Percentiles rank a stretch among this genome's conserved stretches.
Evolutionary conservation across 2,888 invertebrate genomes (phyloP).

Genomic region (Mesorhabditis belari): DNA sequence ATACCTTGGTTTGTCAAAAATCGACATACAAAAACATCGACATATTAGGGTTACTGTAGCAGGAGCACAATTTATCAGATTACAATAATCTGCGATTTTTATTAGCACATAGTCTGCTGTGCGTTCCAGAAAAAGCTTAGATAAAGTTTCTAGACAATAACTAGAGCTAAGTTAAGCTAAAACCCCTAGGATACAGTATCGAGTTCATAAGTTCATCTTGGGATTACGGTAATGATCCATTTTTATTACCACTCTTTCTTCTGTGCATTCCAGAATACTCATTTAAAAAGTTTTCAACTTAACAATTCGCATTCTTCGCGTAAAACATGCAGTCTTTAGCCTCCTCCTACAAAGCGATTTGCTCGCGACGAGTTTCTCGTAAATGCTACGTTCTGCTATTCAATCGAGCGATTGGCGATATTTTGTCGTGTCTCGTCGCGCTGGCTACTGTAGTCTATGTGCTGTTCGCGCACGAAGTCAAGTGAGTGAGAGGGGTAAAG

Average conservation of each 20-base stretch:
- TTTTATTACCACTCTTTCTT: too few relatives aligned
- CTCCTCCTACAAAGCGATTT: slow-evolving; percentile 30
- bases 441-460: slow-evolving; percentile 33
- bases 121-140: neutral
- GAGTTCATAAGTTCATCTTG: too few relatives aligned
- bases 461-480: slow-evolving; percentile 31
- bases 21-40: too few relatives aligned
- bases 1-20: slow-evolving; percentile 16
- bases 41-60: too few relatives aligned
- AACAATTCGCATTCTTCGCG: neutral
- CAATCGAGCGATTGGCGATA: slow-evolving; percentile 48
- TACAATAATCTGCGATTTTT: neutral
- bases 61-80: neutral
- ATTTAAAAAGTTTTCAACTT: neutral
- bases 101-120: neutral
- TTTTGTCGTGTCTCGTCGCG: slow-evolving; percentile 37
- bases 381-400: slow-evolving; percentile 50
- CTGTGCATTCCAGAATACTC: too few relatives aligned
- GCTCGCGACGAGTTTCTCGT: slow-evolving; percentile 37
- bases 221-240: too few relatives aligned
- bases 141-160: too few relatives aligned
- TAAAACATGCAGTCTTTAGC: neutral
- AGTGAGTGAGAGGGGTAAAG: slow-evolving; percentile 25
- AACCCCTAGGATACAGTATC: too few relatives aligned
- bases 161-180: too few relatives aligned